These are phyloP conservation scores for Apostichopus californicus DNA, from an alignment of 35 echinoderm and acorn worm genomes.

Conservation along the genomic window DNA sequence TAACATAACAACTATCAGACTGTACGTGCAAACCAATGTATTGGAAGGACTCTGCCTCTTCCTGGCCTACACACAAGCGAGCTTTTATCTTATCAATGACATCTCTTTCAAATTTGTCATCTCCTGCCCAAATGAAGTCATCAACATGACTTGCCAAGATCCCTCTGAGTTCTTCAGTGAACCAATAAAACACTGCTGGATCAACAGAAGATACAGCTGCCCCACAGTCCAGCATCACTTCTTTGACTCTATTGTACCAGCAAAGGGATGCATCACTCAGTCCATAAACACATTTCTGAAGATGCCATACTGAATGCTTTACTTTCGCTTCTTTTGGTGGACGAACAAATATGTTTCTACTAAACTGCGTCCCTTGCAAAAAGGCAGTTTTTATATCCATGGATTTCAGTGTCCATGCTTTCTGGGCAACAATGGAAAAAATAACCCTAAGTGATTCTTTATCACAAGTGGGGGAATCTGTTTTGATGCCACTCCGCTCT, in stretches of 20 bases:
- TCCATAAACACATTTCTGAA: constrained; percentile 46
- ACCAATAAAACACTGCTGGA: constrained; percentile 36
- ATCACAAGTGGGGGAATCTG: constrained; percentile 37
- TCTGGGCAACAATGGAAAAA: constrained; percentile 11
- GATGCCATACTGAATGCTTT: not conserved
- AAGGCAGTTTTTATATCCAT: constrained; percentile 34
- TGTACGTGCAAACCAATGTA: constrained; percentile 1
- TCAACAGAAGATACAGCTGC: not conserved
- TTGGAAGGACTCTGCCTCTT: constrained; percentile 28
- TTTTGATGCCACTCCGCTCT: not conserved
- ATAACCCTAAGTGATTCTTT: constrained; percentile 31
- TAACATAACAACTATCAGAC: not conserved
- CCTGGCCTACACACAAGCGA: not conserved
- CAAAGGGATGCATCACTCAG: constrained; percentile 18
- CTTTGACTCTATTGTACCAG: constrained; percentile 33
- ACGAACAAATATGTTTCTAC: not conserved
- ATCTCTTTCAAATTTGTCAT: not conserved
- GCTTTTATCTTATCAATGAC: not conserved
- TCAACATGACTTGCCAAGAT: constrained; percentile 41
- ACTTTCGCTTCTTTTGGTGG: not conserved
- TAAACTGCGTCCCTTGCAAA: not conserved
- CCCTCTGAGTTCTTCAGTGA: not conserved
- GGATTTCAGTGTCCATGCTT: constrained; percentile 20
- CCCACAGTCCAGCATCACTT: constrained; percentile 16
- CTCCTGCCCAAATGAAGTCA: constrained; percentile 38